These are phyloP conservation scores for Cardinalis cardinalis DNA, from an alignment of 2,113 vertebrate genomes.

Conservation along the genomic window DNA sequence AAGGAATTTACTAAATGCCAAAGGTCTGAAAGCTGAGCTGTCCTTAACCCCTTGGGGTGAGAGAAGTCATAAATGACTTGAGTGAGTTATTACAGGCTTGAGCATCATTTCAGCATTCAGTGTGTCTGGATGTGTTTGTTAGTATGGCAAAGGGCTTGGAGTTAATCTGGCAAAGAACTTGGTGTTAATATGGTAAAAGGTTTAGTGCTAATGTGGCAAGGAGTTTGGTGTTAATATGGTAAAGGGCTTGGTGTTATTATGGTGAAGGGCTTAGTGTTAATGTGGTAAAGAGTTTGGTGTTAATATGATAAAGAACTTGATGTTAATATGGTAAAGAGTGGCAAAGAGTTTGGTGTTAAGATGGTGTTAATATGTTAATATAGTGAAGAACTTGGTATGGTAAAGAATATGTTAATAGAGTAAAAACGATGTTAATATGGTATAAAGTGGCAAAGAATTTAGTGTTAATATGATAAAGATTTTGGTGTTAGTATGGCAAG, in stretches of 20 bases:
- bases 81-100: neutral
- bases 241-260: accelerated
- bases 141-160: neutral
- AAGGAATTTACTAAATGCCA: neutral
- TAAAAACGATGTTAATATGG: too few species aligned
- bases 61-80: neutral
- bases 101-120: neutral
- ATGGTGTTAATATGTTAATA: too few species aligned
- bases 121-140: neutral
- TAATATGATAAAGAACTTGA: neutral
- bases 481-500: accelerated
- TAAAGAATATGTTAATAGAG: too few species aligned
- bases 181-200: accelerated
- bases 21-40: neutral
- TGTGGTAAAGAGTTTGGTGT: accelerated
- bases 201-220: accelerated
- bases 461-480: neutral
- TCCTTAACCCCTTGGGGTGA: neutral
- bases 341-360: too few species aligned
- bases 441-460: accelerated
- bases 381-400: too few species aligned
- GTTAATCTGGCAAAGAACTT: accelerated
- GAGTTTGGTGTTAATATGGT: accelerated
- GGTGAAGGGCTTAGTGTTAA: neutral
- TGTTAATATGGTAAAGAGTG: accelerated